phyloP scores from a whole-genome alignment of 2,113 vertebrate species.

The Anas platyrhynchos region DNA sequence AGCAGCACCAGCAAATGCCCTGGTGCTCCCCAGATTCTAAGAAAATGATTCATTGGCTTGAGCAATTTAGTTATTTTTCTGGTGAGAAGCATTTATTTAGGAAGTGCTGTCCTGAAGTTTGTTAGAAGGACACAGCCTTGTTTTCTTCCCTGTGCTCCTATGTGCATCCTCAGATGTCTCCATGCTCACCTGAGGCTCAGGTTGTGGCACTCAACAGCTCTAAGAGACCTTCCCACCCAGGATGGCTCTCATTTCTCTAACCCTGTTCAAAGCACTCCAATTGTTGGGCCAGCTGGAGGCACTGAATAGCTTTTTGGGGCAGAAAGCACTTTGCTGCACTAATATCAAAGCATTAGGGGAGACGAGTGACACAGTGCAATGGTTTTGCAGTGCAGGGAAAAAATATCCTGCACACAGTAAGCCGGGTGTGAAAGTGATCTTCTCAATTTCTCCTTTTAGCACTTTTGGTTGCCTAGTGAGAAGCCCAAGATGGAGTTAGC shows the following conservation, averaged over 20 bases:
- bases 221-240: not conserved
- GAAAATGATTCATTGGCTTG: not conserved
- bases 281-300: not conserved
- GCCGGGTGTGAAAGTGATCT: not conserved
- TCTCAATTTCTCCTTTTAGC: constrained; percentile 4
- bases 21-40: not conserved
- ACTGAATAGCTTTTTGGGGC: accelerated
- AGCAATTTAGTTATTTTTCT: not conserved
- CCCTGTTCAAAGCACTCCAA: not conserved
- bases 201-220: not conserved
- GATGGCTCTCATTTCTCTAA: not conserved
- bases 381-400: not conserved
- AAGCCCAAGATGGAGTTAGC: not conserved
- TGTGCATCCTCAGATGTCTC: not conserved
- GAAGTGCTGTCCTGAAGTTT: not conserved
- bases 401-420: not conserved
- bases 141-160: not conserved
- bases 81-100: not conserved
- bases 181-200: not conserved
- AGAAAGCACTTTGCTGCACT: not conserved
- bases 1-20: accelerated
- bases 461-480: constrained; percentile 12
- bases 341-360: not conserved
- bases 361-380: not conserved
- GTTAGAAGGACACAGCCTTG: not conserved